Evolutionary conservation across 2,113 vertebrate genomes (phyloP).

Genomic region (Myrmecobius fasciatus): DNA sequence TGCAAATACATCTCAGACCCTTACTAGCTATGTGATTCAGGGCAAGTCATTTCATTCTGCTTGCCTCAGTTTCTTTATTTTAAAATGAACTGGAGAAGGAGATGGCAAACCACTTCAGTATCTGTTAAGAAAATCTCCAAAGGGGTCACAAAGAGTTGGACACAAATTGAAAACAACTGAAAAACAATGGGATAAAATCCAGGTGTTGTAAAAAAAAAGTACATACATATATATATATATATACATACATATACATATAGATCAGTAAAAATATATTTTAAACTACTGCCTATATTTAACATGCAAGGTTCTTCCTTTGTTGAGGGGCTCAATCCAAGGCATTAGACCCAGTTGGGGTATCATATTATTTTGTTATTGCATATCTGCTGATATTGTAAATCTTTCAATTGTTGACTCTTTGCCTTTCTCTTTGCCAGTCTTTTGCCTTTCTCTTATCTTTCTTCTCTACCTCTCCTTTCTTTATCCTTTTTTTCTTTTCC

Average conservation of each 20-base stretch:
- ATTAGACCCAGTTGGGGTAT: not conserved
- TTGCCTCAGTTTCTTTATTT: not conserved
- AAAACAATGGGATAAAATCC: not conserved
- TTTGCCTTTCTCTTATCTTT: not conserved
- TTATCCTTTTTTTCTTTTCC: no score
- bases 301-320: not conserved
- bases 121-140: not conserved
- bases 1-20: not conserved
- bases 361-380: not conserved
- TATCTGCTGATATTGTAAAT: constrained; percentile 37
- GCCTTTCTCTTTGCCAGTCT: constrained; percentile 17
- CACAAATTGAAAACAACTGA: not conserved
- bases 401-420: constrained; percentile 6
- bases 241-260: not conserved
- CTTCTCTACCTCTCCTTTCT: no score
- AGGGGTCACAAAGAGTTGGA: not conserved
- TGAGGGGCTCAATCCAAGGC: not conserved
- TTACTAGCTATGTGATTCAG: not conserved
- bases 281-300: not conserved
- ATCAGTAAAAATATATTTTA: not conserved
- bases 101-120: not conserved
- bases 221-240: no score
- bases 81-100: not conserved
- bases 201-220: not conserved
- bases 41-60: not conserved